Conservation (phyloP, 2,888 invertebrate species). For the Brachynemurus nebulosus region DNA sequence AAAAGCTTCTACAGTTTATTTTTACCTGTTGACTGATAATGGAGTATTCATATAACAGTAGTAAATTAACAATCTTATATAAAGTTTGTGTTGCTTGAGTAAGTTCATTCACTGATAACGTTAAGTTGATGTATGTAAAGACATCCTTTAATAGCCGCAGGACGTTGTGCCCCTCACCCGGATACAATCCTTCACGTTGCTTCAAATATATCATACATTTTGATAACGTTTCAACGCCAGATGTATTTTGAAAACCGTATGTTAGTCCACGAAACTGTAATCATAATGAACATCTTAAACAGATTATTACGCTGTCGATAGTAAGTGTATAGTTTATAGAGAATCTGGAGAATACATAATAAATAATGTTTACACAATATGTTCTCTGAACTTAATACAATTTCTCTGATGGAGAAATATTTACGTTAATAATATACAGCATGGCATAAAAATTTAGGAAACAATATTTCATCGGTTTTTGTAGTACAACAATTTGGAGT, state of each 20-base stretch:
- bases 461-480: too few relatives aligned
- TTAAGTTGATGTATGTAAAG: slow-evolving; percentile 36
- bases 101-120: slow-evolving; percentile 32
- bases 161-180: slow-evolving; percentile 52
- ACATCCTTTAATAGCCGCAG: slow-evolving; percentile 42
- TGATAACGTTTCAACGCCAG: slow-evolving; percentile 39
- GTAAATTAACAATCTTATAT: slow-evolving; percentile 47
- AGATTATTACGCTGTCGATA: too few relatives aligned
- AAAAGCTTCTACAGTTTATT: too few relatives aligned
- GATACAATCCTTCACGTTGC: slow-evolving; percentile 36
- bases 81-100: slow-evolving; percentile 40
- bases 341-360: too few relatives aligned
- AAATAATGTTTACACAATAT: too few relatives aligned
- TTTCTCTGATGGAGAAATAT: too few relatives aligned
- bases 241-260: slow-evolving; percentile 49
- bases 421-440: too few relatives aligned
- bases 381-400: too few relatives aligned
- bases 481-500: too few relatives aligned
- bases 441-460: too few relatives aligned
- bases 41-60: slow-evolving; percentile 50
- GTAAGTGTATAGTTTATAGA: too few relatives aligned
- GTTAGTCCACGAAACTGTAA: slow-evolving; percentile 39
- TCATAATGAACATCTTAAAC: too few relatives aligned
- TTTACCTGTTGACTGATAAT: slow-evolving; percentile 37
- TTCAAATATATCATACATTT: slow-evolving; percentile 41